These are phyloP conservation scores for Triops longicaudatus DNA, from an alignment of 1,140 invertebrate genomes.

Conservation along the genomic window DNA sequence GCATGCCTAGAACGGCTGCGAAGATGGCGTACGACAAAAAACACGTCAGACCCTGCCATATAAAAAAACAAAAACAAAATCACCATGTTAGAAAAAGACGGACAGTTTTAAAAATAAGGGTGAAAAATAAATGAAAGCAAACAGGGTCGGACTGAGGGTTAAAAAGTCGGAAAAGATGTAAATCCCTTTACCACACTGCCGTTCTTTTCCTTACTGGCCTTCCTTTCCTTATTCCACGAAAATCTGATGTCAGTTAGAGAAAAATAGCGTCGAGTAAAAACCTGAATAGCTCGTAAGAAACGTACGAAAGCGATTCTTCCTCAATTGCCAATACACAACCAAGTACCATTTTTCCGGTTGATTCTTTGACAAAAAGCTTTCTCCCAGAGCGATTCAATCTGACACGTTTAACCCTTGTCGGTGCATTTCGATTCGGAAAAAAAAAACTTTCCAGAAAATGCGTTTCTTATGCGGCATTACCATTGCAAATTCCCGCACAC, in stretches of 20 bases:
- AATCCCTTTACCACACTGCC: background rate
- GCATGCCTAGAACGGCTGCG: slow-evolving; percentile 89
- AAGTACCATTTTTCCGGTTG: background rate
- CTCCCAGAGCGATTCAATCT: background rate
- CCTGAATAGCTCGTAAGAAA: background rate
- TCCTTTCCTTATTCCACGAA: background rate
- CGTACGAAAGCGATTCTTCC: background rate
- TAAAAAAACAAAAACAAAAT: slow-evolving; percentile 36
- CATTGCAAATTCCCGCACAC: background rate
- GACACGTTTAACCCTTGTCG: background rate
- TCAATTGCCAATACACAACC: background rate
- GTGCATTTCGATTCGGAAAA: background rate
- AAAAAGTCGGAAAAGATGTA: background rate
- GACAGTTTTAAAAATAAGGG: background rate
- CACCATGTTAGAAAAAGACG: background rate
- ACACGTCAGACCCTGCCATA: slow-evolving; percentile 69
- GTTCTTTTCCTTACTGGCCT: background rate
- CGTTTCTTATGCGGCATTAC: background rate
- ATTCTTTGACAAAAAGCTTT: slow-evolving; percentile 15
- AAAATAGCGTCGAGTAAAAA: background rate
- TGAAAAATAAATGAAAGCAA: background rate
- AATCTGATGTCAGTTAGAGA: background rate
- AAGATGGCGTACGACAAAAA: slow-evolving; percentile 86
- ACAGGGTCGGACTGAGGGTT: background rate
- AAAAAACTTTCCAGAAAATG: background rate